Percentiles rank a stretch among this genome's conserved stretches.
Evolutionary conservation across 1,140 invertebrate species (phyloP).

Genomic region (Liolophura sinensis): DNA sequence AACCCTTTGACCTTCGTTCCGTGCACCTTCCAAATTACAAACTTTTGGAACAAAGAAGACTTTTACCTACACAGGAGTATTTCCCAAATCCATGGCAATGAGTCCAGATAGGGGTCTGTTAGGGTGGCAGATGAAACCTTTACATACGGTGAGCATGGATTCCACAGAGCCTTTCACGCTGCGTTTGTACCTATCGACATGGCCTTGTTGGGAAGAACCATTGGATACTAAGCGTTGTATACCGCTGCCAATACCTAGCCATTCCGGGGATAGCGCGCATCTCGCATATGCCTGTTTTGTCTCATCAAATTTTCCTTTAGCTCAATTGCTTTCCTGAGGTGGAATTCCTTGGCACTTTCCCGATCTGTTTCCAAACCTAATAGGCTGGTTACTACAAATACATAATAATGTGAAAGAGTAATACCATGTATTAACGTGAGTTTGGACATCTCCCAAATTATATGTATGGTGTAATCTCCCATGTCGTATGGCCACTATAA

Average conservation of each 20-base stretch:
- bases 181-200: not conserved
- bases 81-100: slow-evolving; percentile 20
- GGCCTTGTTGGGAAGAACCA: not conserved
- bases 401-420: slow-evolving; percentile 23
- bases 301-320: slow-evolving; percentile 14
- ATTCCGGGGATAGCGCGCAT: slow-evolving; percentile 23
- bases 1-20: slow-evolving; percentile 17
- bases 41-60: slow-evolving; percentile 21
- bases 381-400: slow-evolving; percentile 24
- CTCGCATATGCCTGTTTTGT: slow-evolving; percentile 10
- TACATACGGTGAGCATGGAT: slow-evolving; percentile 17
- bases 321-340: slow-evolving; percentile 15
- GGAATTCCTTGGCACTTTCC: slow-evolving; percentile 14
- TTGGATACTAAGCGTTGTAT: slow-evolving; percentile 18
- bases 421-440: slow-evolving; percentile 19
- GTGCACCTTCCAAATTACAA: slow-evolving; percentile 3
- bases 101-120: slow-evolving; percentile 14
- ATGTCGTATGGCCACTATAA: slow-evolving; percentile 24
- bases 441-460: slow-evolving; percentile 16
- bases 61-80: slow-evolving; percentile 11
- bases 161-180: not conserved
- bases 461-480: slow-evolving; percentile 8
- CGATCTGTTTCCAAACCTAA: slow-evolving; percentile 19
- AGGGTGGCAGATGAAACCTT: slow-evolving; percentile 21
- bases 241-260: slow-evolving; percentile 19